Evolutionary conservation across 2,888 invertebrate genomes (phyloP).

Genomic region (Drosophila birchii): DNA sequence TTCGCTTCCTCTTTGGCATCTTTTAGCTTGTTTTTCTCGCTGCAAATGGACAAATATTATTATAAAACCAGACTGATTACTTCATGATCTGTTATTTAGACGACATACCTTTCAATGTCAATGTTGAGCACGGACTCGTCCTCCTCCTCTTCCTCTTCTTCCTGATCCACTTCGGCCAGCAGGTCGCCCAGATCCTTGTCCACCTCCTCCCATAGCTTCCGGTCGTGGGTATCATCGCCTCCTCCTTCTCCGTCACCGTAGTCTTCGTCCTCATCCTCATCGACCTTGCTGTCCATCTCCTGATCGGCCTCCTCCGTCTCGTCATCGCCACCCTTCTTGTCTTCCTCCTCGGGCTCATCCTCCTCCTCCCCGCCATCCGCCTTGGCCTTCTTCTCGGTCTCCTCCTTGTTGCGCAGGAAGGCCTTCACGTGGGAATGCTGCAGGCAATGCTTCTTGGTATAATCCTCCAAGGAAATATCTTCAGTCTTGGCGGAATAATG

Average conservation of each 20-base stretch:
- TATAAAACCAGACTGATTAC: background rate
- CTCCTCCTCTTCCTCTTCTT: slow-evolving; percentile 88
- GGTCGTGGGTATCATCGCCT: slow-evolving; percentile 86
- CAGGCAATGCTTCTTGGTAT: slow-evolving; percentile 90
- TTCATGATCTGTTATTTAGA: background rate
- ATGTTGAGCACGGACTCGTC: slow-evolving; percentile 86
- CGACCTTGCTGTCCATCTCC: slow-evolving; percentile 87
- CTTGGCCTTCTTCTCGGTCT: slow-evolving; percentile 88
- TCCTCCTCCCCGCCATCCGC: slow-evolving; percentile 61
- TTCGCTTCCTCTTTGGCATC: slow-evolving; percentile 74
- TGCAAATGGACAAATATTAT: slow-evolving; percentile 43
- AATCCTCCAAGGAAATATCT: slow-evolving; percentile 87
- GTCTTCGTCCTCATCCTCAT: slow-evolving; percentile 88
- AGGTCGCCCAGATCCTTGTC: slow-evolving; percentile 92
- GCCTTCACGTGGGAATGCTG: slow-evolving; percentile 90
- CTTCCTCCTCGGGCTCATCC: slow-evolving; percentile 85
- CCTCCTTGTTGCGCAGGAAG: slow-evolving; percentile 91
- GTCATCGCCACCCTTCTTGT: slow-evolving; percentile 84
- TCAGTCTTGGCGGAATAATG: slow-evolving; percentile 88
- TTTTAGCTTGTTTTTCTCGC: slow-evolving; percentile 86
- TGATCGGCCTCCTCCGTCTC: slow-evolving; percentile 81
- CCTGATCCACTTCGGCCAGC: slow-evolving; percentile 89
- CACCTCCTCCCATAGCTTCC: slow-evolving; percentile 92
- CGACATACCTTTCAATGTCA: slow-evolving; percentile 86
- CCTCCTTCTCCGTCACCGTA: slow-evolving; percentile 86